A percentile compares a stretch with the other conserved stretches of the same genome.
Evolutionary conservation across 2,797 vertebrate species (phyloP).

Genomic region (Rhinichthys osculus): DNA sequence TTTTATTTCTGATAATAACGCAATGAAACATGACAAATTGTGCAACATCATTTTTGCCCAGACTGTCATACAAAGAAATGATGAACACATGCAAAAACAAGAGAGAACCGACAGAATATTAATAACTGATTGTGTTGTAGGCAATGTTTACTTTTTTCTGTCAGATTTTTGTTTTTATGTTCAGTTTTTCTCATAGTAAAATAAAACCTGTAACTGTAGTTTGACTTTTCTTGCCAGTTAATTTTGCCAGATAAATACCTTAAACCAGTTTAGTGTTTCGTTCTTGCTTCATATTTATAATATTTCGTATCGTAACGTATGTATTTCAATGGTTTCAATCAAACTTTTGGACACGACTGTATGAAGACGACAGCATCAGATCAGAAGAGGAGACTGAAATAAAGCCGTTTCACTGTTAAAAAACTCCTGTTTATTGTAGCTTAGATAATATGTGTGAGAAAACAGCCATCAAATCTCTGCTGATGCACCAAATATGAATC

Average conservation of each 20-base stretch:
- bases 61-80: neutral
- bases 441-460: neutral
- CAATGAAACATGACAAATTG: neutral
- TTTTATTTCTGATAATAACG: neutral
- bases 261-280: neutral
- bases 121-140: neutral
- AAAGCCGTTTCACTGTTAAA: conserved; percentile 56
- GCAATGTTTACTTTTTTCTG: neutral
- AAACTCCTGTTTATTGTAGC: conserved; percentile 43
- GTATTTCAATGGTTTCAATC: neutral
- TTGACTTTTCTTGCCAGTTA: neutral
- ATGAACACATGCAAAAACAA: neutral
- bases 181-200: neutral
- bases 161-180: neutral
- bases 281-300: neutral
- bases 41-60: neutral
- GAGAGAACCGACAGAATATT: neutral
- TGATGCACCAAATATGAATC: too few relatives aligned
- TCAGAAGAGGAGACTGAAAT: too few relatives aligned
- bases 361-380: too few relatives aligned
- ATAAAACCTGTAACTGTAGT: neutral
- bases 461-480: neutral
- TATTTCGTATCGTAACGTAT: neutral
- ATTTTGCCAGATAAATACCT: too few relatives aligned
- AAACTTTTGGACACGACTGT: too few relatives aligned